Evolutionary conservation across 2,113 vertebrate genomes (phyloP).

Genomic region (Aplodontia rufa): DNA sequence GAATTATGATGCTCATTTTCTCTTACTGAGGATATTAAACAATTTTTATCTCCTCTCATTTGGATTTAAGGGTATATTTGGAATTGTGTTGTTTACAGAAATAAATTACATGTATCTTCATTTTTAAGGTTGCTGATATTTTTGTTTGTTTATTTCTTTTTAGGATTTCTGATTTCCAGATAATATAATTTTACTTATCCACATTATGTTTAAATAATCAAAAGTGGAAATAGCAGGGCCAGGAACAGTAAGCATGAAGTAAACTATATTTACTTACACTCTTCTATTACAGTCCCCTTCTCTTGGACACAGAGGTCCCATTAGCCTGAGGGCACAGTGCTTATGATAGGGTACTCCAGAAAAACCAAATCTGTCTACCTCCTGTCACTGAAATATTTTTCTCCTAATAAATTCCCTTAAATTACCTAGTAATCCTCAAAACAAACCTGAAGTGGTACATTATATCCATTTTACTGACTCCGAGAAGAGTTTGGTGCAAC

Average conservation of each 20-base stretch:
- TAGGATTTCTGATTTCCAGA: background rate
- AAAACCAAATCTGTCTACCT: too few species aligned
- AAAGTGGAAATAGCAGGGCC: background rate
- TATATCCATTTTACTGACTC: background rate
- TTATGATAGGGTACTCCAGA: background rate
- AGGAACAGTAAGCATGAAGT: background rate
- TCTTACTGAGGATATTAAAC: background rate
- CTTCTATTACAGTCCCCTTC: background rate
- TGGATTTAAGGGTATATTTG: background rate
- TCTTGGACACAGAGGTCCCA: background rate
- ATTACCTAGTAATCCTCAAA: background rate
- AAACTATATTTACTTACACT: background rate
- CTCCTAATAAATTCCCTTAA: background rate
- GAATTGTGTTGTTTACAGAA: background rate
- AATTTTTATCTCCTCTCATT: background rate
- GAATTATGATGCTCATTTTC: background rate
- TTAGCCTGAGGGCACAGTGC: background rate
- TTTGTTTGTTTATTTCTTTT: background rate
- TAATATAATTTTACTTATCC: background rate
- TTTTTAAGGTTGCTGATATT: background rate
- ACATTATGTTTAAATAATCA: background rate
- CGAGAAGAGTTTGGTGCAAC: background rate
- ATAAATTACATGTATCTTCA: background rate
- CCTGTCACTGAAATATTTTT: background rate
- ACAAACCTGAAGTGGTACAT: background rate